These are phyloP conservation scores for Chrysomela aeneicollis DNA, from an alignment of 2,888 invertebrate genomes.

Conservation along the genomic window DNA sequence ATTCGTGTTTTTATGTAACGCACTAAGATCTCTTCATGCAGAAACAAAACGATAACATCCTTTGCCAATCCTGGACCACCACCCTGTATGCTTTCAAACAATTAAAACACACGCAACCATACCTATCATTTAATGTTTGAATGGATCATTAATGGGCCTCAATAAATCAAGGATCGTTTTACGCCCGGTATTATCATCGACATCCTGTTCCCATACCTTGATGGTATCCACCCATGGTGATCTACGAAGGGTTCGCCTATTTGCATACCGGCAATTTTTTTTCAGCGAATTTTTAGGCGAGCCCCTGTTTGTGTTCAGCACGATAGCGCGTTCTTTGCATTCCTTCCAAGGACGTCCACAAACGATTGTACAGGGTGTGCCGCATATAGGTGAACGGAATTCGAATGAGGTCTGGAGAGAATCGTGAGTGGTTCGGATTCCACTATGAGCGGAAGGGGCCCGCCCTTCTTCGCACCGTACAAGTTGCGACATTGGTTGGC, in stretches of 20 bases:
- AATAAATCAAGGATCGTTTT: no score
- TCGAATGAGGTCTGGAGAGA: no score
- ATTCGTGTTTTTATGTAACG: no score
- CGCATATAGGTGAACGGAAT: no score
- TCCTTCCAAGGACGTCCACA: slow-evolving; percentile 31
- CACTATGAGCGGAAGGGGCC: no score
- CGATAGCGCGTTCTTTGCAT: slow-evolving; percentile 21
- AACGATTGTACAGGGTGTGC: slow-evolving; percentile 18
- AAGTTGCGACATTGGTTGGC: no score
- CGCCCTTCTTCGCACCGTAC: no score
- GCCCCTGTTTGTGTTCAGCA: no score
- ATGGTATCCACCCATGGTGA: not conserved
- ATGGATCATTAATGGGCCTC: not conserved
- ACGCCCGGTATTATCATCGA: not conserved
- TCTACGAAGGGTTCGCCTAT: slow-evolving; percentile 20
- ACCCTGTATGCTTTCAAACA: not conserved
- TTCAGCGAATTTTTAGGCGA: slow-evolving; percentile 35
- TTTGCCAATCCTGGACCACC: no score
- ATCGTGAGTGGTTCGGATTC: no score
- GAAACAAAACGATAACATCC: no score
- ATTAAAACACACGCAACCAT: not conserved
- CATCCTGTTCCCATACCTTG: not conserved
- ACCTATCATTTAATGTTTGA: not conserved
- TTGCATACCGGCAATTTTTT: slow-evolving; percentile 38
- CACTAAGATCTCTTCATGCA: no score